These are phyloP conservation scores for Neopipo cinnamomea DNA, from an alignment of 2,113 vertebrate species.

Conservation along the genomic window DNA sequence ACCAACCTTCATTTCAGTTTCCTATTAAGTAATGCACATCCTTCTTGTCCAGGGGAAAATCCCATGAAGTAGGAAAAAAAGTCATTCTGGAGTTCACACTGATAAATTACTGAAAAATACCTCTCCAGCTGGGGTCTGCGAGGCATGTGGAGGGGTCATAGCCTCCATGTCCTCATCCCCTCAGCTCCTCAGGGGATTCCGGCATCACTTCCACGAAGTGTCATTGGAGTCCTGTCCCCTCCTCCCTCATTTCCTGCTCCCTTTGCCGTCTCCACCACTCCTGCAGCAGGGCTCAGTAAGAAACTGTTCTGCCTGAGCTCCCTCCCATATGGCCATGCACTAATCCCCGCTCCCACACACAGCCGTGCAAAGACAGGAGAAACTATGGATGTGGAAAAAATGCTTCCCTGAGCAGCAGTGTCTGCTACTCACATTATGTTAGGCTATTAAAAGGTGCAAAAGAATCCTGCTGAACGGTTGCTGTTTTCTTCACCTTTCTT, in stretches of 20 bases:
- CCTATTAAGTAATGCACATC: background rate
- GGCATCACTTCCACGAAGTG: background rate
- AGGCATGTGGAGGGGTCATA: background rate
- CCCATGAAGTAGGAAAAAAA: background rate
- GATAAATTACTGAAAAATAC: background rate
- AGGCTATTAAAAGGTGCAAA: constrained; percentile 12
- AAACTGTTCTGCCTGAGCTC: background rate
- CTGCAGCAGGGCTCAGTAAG: background rate
- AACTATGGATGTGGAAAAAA: background rate
- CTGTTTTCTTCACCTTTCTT: background rate
- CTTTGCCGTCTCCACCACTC: background rate
- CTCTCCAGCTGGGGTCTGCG: background rate
- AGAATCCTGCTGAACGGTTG: background rate
- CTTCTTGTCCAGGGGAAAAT: background rate
- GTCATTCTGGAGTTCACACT: background rate
- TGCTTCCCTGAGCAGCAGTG: background rate
- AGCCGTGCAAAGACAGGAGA: background rate
- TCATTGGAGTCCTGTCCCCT: background rate
- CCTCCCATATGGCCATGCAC: background rate
- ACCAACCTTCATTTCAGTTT: background rate
- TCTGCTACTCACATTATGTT: background rate
- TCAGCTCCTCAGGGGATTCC: background rate
- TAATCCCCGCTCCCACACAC: background rate
- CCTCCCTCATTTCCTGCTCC: constrained; percentile 24
- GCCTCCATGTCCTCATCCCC: background rate